Base-by-base conservation (phyloP, 2,797 vertebrate species). In the Toxotes lorentzi region DNA sequence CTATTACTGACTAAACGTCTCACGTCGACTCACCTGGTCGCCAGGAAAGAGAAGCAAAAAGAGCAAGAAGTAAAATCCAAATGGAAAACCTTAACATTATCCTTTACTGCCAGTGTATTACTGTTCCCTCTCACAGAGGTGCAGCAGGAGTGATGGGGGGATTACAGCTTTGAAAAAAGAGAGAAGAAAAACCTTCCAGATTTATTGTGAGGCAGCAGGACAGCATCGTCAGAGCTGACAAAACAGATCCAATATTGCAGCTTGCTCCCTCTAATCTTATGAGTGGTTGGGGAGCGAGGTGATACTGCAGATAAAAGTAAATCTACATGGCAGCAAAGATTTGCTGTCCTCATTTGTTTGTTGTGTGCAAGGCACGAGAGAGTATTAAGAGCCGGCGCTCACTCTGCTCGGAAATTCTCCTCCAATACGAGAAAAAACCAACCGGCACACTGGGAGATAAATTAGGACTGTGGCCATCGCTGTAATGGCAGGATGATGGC, bases 311-410 rank as follows among this genome's bases (percentile, higher is more conserved):
- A 92, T 91, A 90, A 92, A 88, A 91, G 75, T 83, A 90, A 93
- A 94, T 93, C 92, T 90, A 83, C 85, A 90, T 87, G 91, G 88
- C 93, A 92, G 86, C 78, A 23, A 73, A 93, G 85, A 93, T 91
- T 92, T 91, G 88, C 83, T 84, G 86, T 89, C 87, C 88, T 93
- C 88, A 92, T 94, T 91, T 92, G 86, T 91, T 90, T 90, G 89
- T 84, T 84, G 86, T 79, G 90, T 53, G 80, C 69, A 76, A 87
- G 70, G 65, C 84, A 87, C 61, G n/a, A 41, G 87, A 76, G 83
- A 83, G 74, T 63, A 83, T 87, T 85, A 74, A 83, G 83, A 76
- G 81, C 78, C 57, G 41, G 71, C 14, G 70, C 81, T 80, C 51
- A 61, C 84, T 67, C 75, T 80, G 84, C 87, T 66, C 21, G 45